Base-by-base conservation (phyloP, 2,113 vertebrate genomes). In the Phocoena sinus region DNA sequence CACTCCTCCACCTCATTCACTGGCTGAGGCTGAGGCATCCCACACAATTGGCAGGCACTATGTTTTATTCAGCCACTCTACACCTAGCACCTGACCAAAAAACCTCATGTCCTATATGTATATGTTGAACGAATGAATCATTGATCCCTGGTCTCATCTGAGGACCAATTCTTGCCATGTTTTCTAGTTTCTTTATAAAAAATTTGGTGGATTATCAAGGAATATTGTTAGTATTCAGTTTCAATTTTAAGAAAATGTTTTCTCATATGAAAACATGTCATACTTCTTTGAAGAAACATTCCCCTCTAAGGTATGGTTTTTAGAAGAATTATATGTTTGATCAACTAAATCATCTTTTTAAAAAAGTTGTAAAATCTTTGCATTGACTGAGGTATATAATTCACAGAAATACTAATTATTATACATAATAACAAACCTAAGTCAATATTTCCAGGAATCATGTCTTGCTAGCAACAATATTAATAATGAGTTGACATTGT, bases 401-500 rank as follows among this genome's bases (percentile, higher is more conserved):
- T 88, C 28, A 77, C 28, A 73, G 50, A 91, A 94, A 65, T 73
- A 63, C 47, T 77, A 74, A 60, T 70, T 87, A 71, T 71, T 92
- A 76, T 74, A 56, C 44, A 7, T 38, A 90, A 71, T 86, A 76
- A 79, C 26, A 94, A 92, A 47, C 15, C 15, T 31, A 82, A 88
- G 23, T 31, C 26, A 94, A 86, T 87, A 83, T 83, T 93, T 96
- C 38, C 62, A 28, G 44, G 56, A 77, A 87, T 92, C 21, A 50
- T 62, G 82, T 70, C 63, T 93, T 90, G 6, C 2, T 71, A 90
- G 68, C 3, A 79, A 79, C 28, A 91, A 25, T 74, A 83, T 21
- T 85, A 91, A 89, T n/a, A 92, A 93, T 63, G 89, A 93, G 76
- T 89, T 97, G 89, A 95, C 73, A 91, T 8, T 93, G 31, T 53